Percentiles rank a stretch among this genome's conserved stretches.
These are phyloP conservation scores for Globia sparganii DNA, from an alignment of 2,888 invertebrate genomes.

Conservation along the genomic window DNA sequence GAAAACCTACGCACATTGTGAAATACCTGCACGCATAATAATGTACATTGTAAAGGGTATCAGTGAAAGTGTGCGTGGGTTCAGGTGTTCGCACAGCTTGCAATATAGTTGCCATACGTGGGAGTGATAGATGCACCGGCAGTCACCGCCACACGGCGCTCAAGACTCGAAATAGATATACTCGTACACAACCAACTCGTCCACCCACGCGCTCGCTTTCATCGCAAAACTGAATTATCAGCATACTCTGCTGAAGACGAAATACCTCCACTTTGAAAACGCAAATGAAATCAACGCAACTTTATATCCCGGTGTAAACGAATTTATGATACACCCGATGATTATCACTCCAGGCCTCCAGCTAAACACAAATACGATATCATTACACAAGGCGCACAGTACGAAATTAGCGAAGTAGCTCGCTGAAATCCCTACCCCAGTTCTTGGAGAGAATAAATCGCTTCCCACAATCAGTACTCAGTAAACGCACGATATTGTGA, in stretches of 20 bases:
- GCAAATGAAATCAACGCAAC: constrained; percentile 27
- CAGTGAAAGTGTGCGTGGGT: constrained; percentile 76
- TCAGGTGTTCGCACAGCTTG: constrained; percentile 64
- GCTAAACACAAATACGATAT: constrained; percentile 55
- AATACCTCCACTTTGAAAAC: constrained; percentile 41
- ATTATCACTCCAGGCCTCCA: constrained; percentile 47
- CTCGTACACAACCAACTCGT: constrained; percentile 64
- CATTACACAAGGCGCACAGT: constrained; percentile 64
- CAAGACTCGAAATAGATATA: constrained; percentile 64
- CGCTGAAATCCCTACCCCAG: constrained; percentile 66
- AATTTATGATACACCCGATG: constrained; percentile 37
- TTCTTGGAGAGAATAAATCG: constrained; percentile 74
- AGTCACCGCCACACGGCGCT: constrained; percentile 44
- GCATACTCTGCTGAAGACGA: constrained; percentile 39
- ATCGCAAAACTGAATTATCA: constrained; percentile 52
- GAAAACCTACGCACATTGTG: constrained; percentile 35
- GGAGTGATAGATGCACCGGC: constrained; percentile 76
- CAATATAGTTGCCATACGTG: constrained; percentile 69
- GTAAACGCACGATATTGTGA: constrained; percentile 66
- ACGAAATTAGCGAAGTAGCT: constrained; percentile 72
- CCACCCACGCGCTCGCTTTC: constrained; percentile 77
- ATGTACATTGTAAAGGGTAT: constrained; percentile 63
- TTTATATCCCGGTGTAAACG: constrained; percentile 37
- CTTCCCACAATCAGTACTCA: constrained; percentile 68
- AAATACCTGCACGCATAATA: constrained; percentile 47